Evolutionary conservation across 2,797 vertebrate genomes (phyloP).

Genomic region (Sparus aurata): DNA sequence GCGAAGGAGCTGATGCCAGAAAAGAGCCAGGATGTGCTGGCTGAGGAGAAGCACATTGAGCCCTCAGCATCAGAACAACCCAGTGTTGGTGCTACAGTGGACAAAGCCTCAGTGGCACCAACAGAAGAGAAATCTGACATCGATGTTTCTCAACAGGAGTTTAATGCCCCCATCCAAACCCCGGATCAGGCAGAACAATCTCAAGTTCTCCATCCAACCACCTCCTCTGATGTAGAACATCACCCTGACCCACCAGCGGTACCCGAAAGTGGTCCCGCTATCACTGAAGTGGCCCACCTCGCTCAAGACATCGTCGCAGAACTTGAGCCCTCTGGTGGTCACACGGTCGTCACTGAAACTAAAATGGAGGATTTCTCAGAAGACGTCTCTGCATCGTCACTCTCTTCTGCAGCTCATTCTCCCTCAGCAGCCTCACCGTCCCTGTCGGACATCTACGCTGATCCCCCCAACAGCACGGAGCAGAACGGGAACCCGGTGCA

Average conservation of each 20-base stretch:
- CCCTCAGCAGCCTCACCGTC: slow-evolving; percentile 38
- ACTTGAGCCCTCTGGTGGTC: slow-evolving; percentile 27
- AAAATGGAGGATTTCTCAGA: slow-evolving; percentile 85
- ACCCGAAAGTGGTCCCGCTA: slow-evolving; percentile 13
- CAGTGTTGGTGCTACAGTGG: slow-evolving; percentile 54
- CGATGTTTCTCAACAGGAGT: slow-evolving; percentile 65
- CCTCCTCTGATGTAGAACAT: slow-evolving; percentile 53
- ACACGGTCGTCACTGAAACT: slow-evolving; percentile 20
- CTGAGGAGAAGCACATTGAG: slow-evolving; percentile 41
- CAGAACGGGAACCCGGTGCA: slow-evolving; percentile 87
- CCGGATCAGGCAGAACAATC: slow-evolving; percentile 31
- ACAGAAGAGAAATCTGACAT: slow-evolving; percentile 46
- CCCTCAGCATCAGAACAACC: slow-evolving; percentile 42
- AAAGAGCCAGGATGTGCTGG: slow-evolving; percentile 56
- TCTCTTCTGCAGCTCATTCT: slow-evolving; percentile 65
- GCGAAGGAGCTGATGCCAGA: slow-evolving; percentile 60
- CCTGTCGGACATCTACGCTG: slow-evolving; percentile 93
- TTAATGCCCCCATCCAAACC: slow-evolving; percentile 3
- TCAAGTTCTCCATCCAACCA: slow-evolving; percentile 21
- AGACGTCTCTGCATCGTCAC: slow-evolving; percentile 78
- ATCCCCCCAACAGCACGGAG: slow-evolving; percentile 91
- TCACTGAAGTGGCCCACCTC: slow-evolving; percentile 26
- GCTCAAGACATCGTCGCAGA: slow-evolving; percentile 40
- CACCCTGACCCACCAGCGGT: slow-evolving; percentile 60
- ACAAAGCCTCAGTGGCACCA: slow-evolving; percentile 12